Base-by-base conservation (phyloP, 2,797 vertebrate species). In the Florisuga fusca region DNA sequence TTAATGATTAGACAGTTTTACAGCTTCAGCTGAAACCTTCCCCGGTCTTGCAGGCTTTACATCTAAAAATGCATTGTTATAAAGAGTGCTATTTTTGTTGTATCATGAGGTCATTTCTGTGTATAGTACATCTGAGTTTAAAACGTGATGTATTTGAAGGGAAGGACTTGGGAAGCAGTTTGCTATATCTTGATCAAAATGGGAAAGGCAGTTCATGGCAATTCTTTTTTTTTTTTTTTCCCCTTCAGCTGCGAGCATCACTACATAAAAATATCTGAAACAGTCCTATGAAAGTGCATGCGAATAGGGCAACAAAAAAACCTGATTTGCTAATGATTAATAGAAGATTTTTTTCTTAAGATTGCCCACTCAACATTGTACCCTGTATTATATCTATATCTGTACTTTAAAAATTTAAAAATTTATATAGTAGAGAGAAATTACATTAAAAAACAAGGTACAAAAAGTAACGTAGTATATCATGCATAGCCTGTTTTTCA, bases 1-100 rank as follows among this genome's bases (percentile, higher is more conserved):
- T 81, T 91, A 41, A 29, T 87, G 17, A 68, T 91, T 45, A 81
- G 27, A 81, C 15, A 87, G 19, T 59, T 84, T 46, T 46, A 53
- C 2, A 6, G 10, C 19, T 46, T 41, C 54, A 61, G 33, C 29
- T 15, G 57, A 92, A 94, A 78, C 16, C 5, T 64, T 68, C 13
- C 31, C 27, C 21, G 11, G 1, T 73, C 33, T 59, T 59, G 22
- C 11, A 22, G 45, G 11, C 41, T 61, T 91, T 80, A 2, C 26
- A 53, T 59, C 50, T 82, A 63, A 84, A 87, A 85, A 45, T 43
- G 18, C 2, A 23, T 67, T 79, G 17, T 77, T 74, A 31, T 9
- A 53, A 81, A 48, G 55, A 76, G 9, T 78, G 12, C 67, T 57
- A 21, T 48, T 87, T 79, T 84, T 25, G 9, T 63, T 89, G 38